Evolutionary conservation across 2,888 invertebrate genomes (phyloP), one percentile per base, ranked within the genome.

Genomic region (Aphodius granarius): DNA sequence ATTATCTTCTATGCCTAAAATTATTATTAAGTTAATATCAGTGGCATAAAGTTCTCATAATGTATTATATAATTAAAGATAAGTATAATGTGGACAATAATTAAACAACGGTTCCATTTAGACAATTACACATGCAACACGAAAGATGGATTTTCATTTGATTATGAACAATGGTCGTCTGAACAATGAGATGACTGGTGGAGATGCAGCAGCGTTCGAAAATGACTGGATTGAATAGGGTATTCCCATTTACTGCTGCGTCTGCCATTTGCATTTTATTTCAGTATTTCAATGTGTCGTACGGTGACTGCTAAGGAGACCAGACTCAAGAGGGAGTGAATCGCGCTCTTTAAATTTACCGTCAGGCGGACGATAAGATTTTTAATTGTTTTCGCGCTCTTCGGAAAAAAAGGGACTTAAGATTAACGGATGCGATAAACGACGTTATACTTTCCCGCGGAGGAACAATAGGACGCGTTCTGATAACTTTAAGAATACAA

Each of bases 121-220:
- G 43, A 43, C 43, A 43, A 43, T 43, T 43, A 13, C 6, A 13
- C 6, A 43, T 43, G 43, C 13, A 43, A 43, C 43, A 6, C 43
- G 6, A 43, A 43, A 43, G 83, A 82, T 83, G 81, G 82, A 81
- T 82, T 83, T 83, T 83, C 83, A 83, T 84, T 84, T 83, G 83
- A 84, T 84, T 84, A 83, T 82, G 82, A 83, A 83, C 83, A 83
- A 83, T 83, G 80, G 81, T 43, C 0, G 68, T 72, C 78, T 78
- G 83, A 83, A 83, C 84, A 83, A 83, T 83, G 80, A 43, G 9
- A 9, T 9, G 80, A 77, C 72, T 73, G 77, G 75, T 79, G 79
- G 80, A 79, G 81, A 82, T 82, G 82, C 81, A 82, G 4, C 43
- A 43, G 43, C 43, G 13, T 43, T 81, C 81, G 83, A 82, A 82